These are phyloP conservation scores for Pyrocephalus nanus DNA, from an alignment of 2,797 vertebrate genomes.

Conservation along the genomic window DNA sequence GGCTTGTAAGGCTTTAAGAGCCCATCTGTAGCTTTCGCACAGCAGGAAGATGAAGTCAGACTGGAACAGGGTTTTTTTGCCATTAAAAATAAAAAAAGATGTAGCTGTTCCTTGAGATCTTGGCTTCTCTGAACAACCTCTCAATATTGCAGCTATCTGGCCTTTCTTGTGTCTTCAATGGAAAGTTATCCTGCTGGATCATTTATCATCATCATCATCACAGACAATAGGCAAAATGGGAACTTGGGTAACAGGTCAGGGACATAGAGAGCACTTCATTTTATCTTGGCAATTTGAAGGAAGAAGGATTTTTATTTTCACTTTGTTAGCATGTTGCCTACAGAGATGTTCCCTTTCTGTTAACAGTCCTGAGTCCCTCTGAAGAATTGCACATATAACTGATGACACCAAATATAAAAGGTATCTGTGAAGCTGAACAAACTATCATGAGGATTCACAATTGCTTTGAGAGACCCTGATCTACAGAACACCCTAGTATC, in stretches of 20 bases:
- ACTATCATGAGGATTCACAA: not conserved
- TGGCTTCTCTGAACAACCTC: not conserved
- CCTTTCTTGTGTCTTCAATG: not conserved
- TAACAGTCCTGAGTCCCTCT: not conserved
- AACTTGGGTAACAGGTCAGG: constrained; percentile 1
- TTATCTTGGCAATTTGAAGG: not conserved
- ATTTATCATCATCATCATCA: not conserved
- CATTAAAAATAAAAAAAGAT: not conserved
- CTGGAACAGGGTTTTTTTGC: not conserved
- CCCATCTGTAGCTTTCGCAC: not conserved
- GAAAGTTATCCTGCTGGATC: constrained; percentile 1
- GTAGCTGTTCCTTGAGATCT: not conserved
- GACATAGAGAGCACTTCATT: not conserved
- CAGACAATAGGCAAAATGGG: constrained; percentile 1
- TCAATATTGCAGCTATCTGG: not conserved
- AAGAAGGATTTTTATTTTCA: constrained; percentile 7
- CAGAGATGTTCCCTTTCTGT: not conserved
- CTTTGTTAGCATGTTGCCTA: not conserved
- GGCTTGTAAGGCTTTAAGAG: not conserved
- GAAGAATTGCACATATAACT: not conserved
- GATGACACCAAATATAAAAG: not conserved
- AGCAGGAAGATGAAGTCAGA: not conserved
- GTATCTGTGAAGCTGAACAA: not conserved
- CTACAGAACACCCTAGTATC: not conserved
- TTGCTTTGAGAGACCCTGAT: not conserved